A percentile compares a stretch with the other conserved stretches of the same genome.
Conservation (phyloP, 2,888 invertebrate species). For the Chrysomela aeneicollis region DNA sequence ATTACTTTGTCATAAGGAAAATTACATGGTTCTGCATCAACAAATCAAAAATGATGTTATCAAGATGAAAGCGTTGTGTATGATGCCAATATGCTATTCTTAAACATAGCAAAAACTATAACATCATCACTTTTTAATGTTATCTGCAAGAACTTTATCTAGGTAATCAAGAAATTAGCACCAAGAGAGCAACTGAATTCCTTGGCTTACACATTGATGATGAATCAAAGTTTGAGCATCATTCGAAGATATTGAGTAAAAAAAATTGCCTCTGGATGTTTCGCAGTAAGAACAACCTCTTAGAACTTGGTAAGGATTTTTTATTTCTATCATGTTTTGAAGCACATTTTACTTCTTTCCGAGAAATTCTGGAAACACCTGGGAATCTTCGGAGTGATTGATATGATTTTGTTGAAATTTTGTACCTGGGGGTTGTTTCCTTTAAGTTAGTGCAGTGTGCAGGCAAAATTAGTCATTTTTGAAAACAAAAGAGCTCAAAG, state of each 20-base stretch:
- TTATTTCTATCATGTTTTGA: too few relatives aligned
- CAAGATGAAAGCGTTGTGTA: conserved; percentile 8
- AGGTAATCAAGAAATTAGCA: conserved; percentile 11
- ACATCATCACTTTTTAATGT: background rate
- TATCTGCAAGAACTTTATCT: conserved; percentile 18
- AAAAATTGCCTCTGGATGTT: conserved; percentile 13
- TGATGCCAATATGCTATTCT: conserved; percentile 12
- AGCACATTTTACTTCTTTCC: too few relatives aligned
- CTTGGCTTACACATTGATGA: conserved; percentile 10
- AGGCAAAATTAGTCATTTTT: too few relatives aligned
- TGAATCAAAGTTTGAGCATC: conserved; percentile 1
- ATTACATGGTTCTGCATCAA: conserved; percentile 10
- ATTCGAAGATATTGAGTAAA: background rate
- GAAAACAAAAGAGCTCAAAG: too few relatives aligned
- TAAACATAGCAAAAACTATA: conserved; percentile 7
- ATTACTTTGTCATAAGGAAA: conserved; percentile 4
- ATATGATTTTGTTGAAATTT: too few relatives aligned
- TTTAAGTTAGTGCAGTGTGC: too few relatives aligned
- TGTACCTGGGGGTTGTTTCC: too few relatives aligned
- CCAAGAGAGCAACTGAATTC: conserved; percentile 9
- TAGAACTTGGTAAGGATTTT: conserved; percentile 1
- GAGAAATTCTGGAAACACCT: too few relatives aligned
- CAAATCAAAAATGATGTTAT: conserved; percentile 9
- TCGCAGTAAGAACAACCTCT: conserved; percentile 1
- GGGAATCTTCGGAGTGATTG: too few relatives aligned